Evolutionary conservation across 2,797 vertebrate genomes (phyloP), one percentile per base, ranked within the genome.

Genomic region (Oreochromis grahami): DNA sequence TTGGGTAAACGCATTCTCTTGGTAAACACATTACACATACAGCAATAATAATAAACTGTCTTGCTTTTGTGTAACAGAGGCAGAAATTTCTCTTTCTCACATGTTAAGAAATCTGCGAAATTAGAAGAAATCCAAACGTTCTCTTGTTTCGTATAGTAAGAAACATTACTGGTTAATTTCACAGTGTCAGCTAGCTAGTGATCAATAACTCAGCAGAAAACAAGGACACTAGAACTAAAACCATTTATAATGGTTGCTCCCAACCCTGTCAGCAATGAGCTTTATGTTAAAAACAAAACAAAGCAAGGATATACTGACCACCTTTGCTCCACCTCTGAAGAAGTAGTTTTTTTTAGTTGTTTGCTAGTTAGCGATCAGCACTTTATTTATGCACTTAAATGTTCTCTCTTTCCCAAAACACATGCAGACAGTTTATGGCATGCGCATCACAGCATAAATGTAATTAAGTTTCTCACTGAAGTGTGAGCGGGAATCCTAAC

Each of bases 41-140:
- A 56, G 14, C 24, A 9, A 29, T 7, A 0, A 56, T 0, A 29
- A 56, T 56, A 56, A 56, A 9, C 24, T 0, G 14, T 56, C 53
- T 56, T 56, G 14, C 29, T 56, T 29, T 56, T 56, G 53, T 0
- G 26, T 56, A 56, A 56, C 1, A 1, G 53, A 29, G 24, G 3
- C 53, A 56, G 53, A 56, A 56, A 9, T 29, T 56, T 56, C 7
- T 2, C 24, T 56, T 29, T 56, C 7, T 9, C 53, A 56, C 24
- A 56, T 56, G 24, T 56, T 3, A 56, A 56, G 13, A 56, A 29
- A 56, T 56, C 14, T 56, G 13, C 0, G 29, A 56, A 56, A 29
- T 56, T 56, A 29, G 7, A 56, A 3, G 0, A 56, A 56, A 56
- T 56, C 53, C 53, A 9, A 29, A 56, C 13, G 0, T 56, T 56